A percentile compares a stretch with the other conserved stretches of the same genome.
phyloP scores from a whole-genome alignment of 1,140 invertebrate species.

The Sinonovacula constricta region DNA sequence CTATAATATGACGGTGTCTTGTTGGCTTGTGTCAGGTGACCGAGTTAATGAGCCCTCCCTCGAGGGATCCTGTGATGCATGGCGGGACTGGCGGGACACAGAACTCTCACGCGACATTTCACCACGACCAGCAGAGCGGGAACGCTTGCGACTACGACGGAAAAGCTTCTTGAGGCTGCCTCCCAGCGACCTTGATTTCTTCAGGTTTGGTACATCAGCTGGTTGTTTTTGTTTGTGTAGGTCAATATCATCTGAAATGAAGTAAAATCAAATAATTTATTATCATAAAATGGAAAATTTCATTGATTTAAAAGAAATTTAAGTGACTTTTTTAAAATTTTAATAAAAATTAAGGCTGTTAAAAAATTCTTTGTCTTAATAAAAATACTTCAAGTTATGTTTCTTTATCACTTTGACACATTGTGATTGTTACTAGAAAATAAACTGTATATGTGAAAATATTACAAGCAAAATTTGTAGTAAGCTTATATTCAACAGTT shows the following conservation, averaged over 20 bases:
- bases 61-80: conserved; percentile 57
- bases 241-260: conserved; percentile 65
- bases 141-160: conserved; percentile 61
- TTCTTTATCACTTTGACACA: too few relatives aligned
- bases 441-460: too few relatives aligned
- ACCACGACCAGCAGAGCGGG: conserved; percentile 51
- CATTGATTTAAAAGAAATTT: too few relatives aligned
- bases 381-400: too few relatives aligned
- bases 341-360: too few relatives aligned
- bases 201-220: conserved; percentile 60
- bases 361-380: too few relatives aligned
- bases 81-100: conserved; percentile 59
- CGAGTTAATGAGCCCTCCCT: conserved; percentile 64
- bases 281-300: too few relatives aligned
- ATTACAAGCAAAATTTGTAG: too few relatives aligned
- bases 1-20: conserved; percentile 50
- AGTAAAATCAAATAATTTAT: too few relatives aligned
- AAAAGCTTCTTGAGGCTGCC: conserved; percentile 71
- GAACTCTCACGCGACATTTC: conserved; percentile 69
- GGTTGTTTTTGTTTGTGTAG: conserved; percentile 54
- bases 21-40: conserved; percentile 24
- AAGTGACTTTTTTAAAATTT: too few relatives aligned
- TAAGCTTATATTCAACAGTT: too few relatives aligned
- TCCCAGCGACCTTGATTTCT: conserved; percentile 68
- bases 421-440: too few relatives aligned